Evolutionary conservation across 2,888 invertebrate species (phyloP), one percentile per base, ranked within the genome.

Genomic region (Xanthostigma xanthostigma): DNA sequence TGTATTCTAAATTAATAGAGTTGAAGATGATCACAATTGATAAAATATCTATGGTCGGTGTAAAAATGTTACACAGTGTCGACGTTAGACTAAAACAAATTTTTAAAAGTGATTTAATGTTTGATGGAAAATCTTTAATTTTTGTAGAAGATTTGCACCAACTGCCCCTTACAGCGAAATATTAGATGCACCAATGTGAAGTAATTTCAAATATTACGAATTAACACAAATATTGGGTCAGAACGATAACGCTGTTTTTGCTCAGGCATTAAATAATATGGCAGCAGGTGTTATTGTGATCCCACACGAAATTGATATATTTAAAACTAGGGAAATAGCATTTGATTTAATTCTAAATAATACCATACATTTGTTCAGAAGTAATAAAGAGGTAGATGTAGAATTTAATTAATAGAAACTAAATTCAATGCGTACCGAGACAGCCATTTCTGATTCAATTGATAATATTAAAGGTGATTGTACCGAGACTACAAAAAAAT

Each of bases 51-150:
- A 59, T 63, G 60, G 56, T 61, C 8, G 58, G 59, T 3, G 42
- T 52, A 10, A 54, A 48, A 33, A 52, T 55, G 8, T 54, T 62
- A 2, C 46, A 51, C 5, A 51, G 53, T 38, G 53, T 62, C 12
- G 56, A 61, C 53, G 52, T 53, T 35, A 52, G 59, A 41, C 52
- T 63, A 33, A 50, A 55, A 49, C 59, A 64, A 56, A 60, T 60
- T 11, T 56, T 55, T 48, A 52, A 53, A n/a, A 51, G 40, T 14
- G 51, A 56, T 43, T 39, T 52, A 51, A 41, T 44, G n/a, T 63
- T 64, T 55, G 62, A 62, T n/a, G 59, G 60, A 12, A 48, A 60
- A 6, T 61, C 60, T 11, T n/a, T n/a, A n/a, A n/a, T n/a, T n/a
- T n/a, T n/a, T n/a, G n/a, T n/a, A n/a, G n/a, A n/a, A n/a, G n/a